Evolutionary conservation across 2,888 invertebrate genomes (phyloP).

Genomic region (Busseola fusca): DNA sequence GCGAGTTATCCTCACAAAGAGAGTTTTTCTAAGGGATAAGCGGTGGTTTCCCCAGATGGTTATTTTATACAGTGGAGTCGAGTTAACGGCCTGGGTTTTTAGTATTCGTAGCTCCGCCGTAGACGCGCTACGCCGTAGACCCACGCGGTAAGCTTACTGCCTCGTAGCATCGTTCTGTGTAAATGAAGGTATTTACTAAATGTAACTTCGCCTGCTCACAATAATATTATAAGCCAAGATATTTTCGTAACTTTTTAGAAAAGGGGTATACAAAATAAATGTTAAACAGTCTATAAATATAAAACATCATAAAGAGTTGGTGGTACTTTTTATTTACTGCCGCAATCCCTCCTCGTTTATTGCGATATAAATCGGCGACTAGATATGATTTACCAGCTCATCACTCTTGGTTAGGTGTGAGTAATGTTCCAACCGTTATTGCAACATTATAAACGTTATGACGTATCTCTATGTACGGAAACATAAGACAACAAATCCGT

Average conservation of each 20-base stretch:
- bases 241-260: conserved; percentile 15
- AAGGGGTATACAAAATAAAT: conserved; percentile 42
- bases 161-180: conserved; percentile 46
- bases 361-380: conserved; percentile 86
- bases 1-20: conserved; percentile 87
- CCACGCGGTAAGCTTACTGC: conserved; percentile 49
- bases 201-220: conserved; percentile 8
- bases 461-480: conserved; percentile 61
- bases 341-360: conserved; percentile 83
- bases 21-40: conserved; percentile 86
- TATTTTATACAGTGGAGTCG: conserved; percentile 87
- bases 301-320: conserved; percentile 79
- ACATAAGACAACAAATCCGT: conserved; percentile 54
- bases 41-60: conserved; percentile 86
- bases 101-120: conserved; percentile 62
- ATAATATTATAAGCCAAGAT: neutral
- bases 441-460: conserved; percentile 77
- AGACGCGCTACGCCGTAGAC: conserved; percentile 62
- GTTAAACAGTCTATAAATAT: conserved; percentile 64
- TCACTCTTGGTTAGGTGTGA: conserved; percentile 86
- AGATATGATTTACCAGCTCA: conserved; percentile 88
- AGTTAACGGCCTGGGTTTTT: conserved; percentile 80
- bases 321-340: conserved; percentile 81
- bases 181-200: conserved; percentile 48
- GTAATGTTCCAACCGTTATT: conserved; percentile 82